Percentiles rank a stretch among this genome's conserved stretches.
Evolutionary conservation across 2,797 vertebrate species (phyloP).

Genomic region (Etheostoma perlongum): DNA sequence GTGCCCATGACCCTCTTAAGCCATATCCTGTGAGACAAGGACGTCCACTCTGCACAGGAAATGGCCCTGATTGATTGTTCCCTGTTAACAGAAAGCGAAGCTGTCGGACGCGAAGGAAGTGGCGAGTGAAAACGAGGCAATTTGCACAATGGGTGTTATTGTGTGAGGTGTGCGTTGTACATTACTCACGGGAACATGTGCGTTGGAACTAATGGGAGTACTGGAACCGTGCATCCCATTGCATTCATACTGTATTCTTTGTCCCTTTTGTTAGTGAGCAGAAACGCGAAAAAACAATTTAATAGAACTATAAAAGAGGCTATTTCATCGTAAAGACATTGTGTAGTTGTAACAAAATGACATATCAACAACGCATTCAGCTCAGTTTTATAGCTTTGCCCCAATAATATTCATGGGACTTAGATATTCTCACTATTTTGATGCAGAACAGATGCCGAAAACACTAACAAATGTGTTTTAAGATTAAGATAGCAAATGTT

Average conservation of each 20-base stretch:
- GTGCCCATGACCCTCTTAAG: slow-evolving; percentile 60
- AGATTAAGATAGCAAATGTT: neutral
- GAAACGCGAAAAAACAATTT: neutral
- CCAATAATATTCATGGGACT: neutral
- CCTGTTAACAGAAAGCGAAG: slow-evolving; percentile 54
- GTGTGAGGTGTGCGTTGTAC: slow-evolving; percentile 23
- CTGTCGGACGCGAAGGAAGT: slow-evolving; percentile 43
- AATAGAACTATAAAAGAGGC: neutral
- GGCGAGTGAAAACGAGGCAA: slow-evolving; percentile 59
- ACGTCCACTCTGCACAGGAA: slow-evolving; percentile 74
- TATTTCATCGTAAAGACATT: neutral
- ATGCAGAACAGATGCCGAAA: neutral
- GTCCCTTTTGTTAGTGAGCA: neutral
- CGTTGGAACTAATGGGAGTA: neutral
- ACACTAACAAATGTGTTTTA: neutral
- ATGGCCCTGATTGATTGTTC: slow-evolving; percentile 69
- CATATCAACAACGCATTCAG: neutral
- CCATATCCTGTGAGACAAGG: slow-evolving; percentile 74
- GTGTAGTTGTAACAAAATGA: too few relatives aligned
- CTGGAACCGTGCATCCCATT: neutral
- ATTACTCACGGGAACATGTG: neutral
- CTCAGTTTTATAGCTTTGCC: neutral
- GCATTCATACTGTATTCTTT: neutral
- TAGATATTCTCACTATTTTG: neutral
- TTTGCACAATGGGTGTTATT: slow-evolving; percentile 56